These are phyloP conservation scores for Neosilurus mollespiculum DNA, from an alignment of 2,797 vertebrate genomes.

Conservation along the genomic window DNA sequence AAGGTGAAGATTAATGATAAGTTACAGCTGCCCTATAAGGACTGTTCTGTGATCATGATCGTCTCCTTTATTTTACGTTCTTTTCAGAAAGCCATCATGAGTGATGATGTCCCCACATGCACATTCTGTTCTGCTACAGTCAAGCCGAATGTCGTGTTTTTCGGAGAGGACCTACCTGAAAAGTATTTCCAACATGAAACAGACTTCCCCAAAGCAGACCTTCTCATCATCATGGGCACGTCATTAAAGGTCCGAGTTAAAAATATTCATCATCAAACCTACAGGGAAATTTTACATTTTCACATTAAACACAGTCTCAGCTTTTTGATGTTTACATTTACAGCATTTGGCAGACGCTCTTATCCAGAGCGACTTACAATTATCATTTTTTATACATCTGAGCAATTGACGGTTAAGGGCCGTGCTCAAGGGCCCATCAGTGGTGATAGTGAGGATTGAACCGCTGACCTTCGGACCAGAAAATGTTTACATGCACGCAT, in stretches of 20 bases:
- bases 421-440: no score
- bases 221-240: constrained; percentile 81
- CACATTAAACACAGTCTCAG: not conserved
- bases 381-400: no score
- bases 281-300: not conserved
- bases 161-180: constrained; percentile 79
- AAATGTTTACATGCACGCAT: no score
- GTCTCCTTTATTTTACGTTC: not conserved
- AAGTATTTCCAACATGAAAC: constrained; percentile 74
- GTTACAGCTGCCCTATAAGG: not conserved
- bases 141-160: constrained; percentile 81
- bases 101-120: constrained; percentile 69
- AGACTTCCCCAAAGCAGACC: constrained; percentile 79
- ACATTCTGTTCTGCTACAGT: constrained; percentile 76
- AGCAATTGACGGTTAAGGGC: no score
- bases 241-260: constrained; percentile 70
- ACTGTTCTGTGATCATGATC: not conserved
- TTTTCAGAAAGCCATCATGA: constrained; percentile 70
- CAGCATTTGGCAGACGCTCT: no score
- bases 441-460: no score
- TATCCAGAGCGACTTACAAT: no score
- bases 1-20: constrained; percentile 63
- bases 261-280: not conserved
- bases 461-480: no score
- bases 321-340: no score